Evolutionary conservation across 2,888 invertebrate species (phyloP).

Genomic region (Galeopsomyia nigrocyanea): DNA sequence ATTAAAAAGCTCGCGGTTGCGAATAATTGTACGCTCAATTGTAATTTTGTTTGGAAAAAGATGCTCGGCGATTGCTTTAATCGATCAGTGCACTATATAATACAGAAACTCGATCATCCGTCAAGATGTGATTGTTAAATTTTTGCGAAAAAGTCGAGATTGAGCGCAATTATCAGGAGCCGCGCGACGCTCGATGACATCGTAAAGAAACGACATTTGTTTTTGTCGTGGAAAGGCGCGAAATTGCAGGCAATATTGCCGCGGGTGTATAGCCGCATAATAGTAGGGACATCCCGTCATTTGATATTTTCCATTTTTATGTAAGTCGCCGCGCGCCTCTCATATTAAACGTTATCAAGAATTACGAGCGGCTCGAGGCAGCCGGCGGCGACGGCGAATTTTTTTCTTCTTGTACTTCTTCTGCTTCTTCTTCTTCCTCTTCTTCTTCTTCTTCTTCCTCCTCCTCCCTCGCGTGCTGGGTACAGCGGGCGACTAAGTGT

Average conservation of each 20-base stretch:
- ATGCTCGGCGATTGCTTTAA: no score
- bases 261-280: slow-evolving; percentile 57
- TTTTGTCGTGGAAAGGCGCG: slow-evolving; percentile 10
- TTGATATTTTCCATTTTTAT: slow-evolving; percentile 66
- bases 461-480: background rate
- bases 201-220: slow-evolving; percentile 6
- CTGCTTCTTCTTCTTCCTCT: slow-evolving; percentile 12
- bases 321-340: slow-evolving; percentile 56
- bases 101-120: no score
- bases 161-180: no score
- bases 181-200: no score
- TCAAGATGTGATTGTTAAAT: no score
- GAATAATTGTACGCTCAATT: slow-evolving; percentile 54
- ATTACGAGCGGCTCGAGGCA: slow-evolving; percentile 53
- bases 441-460: slow-evolving; percentile 12
- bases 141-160: no score
- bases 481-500: background rate
- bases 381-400: background rate
- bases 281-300: slow-evolving; percentile 60
- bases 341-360: slow-evolving; percentile 64
- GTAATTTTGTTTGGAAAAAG: slow-evolving; percentile 63
- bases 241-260: slow-evolving; percentile 61
- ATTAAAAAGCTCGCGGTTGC: slow-evolving; percentile 58
- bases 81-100: no score
- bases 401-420: slow-evolving; percentile 17